phyloP scores from a whole-genome alignment of 2,797 vertebrate species.

The Manis pentadactyla region DNA sequence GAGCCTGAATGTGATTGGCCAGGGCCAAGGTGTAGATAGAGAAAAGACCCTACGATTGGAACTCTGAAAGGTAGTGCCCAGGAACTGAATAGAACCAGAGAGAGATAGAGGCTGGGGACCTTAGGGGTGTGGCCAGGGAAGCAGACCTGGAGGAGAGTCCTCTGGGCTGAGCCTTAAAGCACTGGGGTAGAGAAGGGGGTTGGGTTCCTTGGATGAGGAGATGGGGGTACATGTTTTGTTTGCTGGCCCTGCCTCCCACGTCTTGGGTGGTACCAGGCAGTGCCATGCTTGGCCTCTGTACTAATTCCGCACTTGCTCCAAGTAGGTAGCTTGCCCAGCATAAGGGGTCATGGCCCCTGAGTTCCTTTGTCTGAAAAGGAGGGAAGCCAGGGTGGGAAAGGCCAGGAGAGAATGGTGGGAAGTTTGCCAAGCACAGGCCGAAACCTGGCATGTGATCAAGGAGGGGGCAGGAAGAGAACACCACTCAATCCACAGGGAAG shows the following conservation, averaged over 20 bases:
- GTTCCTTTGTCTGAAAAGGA: constrained; percentile 45
- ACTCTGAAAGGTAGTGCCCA: background rate
- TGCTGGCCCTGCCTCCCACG: background rate
- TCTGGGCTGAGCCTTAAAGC: background rate
- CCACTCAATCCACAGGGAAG: too few relatives aligned
- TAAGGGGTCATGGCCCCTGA: background rate
- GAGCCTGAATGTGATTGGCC: background rate
- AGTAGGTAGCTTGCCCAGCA: background rate
- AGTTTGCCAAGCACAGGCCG: background rate
- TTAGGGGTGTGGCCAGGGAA: too few relatives aligned
- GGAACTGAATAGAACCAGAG: background rate
- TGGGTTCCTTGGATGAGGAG: background rate
- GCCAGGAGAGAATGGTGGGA: constrained; percentile 28
- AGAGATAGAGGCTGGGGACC: background rate
- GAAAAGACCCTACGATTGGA: background rate
- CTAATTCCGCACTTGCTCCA: background rate
- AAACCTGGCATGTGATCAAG: background rate
- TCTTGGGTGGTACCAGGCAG: background rate
- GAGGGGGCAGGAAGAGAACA: background rate
- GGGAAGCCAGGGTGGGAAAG: background rate
- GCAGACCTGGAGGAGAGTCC: background rate
- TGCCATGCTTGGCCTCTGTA: background rate
- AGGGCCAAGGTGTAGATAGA: background rate
- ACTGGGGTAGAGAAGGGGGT: too few relatives aligned
- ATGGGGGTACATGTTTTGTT: fast-evolving